Evolutionary conservation across 1,140 invertebrate species (phyloP).

Genomic region (Probaryconus sp.): DNA sequence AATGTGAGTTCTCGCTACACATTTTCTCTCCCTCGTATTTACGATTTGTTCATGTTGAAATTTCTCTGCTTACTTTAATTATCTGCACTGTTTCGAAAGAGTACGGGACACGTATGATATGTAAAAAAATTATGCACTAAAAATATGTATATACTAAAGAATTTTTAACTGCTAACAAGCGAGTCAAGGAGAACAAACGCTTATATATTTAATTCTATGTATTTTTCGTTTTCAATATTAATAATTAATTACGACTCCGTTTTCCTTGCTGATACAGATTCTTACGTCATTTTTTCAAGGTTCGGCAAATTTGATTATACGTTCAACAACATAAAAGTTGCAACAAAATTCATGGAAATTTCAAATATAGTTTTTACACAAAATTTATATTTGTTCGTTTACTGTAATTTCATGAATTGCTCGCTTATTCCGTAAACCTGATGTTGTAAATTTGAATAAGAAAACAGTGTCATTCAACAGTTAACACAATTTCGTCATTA

Average conservation of each 20-base stretch:
- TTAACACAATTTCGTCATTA: constrained; percentile 28
- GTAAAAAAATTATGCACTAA: background rate
- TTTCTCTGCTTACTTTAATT: background rate
- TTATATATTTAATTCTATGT: constrained; percentile 4
- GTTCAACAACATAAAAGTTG: too few relatives aligned
- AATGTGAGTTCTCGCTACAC: too few relatives aligned
- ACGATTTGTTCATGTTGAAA: too few relatives aligned
- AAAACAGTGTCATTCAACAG: constrained; percentile 19
- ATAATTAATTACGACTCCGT: constrained; percentile 2
- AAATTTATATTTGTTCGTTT: too few relatives aligned
- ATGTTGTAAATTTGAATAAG: constrained; percentile 44
- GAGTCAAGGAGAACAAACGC: constrained; percentile 25
- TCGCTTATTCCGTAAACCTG: too few relatives aligned
- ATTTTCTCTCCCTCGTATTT: too few relatives aligned
- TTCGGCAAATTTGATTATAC: too few relatives aligned
- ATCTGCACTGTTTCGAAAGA: background rate
- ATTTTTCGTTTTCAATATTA: background rate
- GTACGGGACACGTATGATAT: too few relatives aligned
- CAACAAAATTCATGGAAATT: too few relatives aligned
- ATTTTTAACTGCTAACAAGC: constrained; percentile 29
- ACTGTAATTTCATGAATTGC: too few relatives aligned
- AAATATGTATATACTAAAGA: too few relatives aligned
- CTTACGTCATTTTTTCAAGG: background rate
- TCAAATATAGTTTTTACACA: too few relatives aligned
- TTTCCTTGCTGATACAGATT: background rate